These are phyloP conservation scores for Orthosia gothica DNA, from an alignment of 2,888 invertebrate species.

Conservation along the genomic window DNA sequence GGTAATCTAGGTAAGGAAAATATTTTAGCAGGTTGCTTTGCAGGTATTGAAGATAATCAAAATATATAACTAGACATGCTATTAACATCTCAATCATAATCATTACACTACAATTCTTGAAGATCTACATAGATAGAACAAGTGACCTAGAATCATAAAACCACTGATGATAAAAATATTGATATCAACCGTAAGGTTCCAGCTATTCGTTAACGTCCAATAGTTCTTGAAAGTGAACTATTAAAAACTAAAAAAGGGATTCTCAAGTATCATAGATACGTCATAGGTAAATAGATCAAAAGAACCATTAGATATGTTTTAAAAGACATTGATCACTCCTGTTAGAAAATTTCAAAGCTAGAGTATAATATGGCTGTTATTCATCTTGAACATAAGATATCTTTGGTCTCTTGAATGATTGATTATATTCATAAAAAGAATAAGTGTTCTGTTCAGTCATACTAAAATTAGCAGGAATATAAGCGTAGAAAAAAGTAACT, in stretches of 20 bases:
- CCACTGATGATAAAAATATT: background rate
- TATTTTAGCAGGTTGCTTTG: constrained; percentile 28
- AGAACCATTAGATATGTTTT: background rate
- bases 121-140: background rate
- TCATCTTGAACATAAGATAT: constrained; percentile 18
- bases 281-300: constrained; percentile 9
- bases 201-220: background rate
- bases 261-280: background rate
- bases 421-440: background rate
- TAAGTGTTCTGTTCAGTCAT: constrained; percentile 31
- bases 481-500: constrained; percentile 29
- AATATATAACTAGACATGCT: constrained; percentile 1
- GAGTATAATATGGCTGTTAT: background rate
- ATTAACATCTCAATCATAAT: constrained; percentile 4
- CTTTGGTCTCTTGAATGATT: background rate
- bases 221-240: background rate
- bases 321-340: background rate
- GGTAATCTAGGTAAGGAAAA: constrained; percentile 26
- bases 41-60: background rate
- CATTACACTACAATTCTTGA: background rate
- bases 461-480: constrained; percentile 13
- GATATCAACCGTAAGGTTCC: background rate
- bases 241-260: background rate
- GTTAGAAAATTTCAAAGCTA: constrained; percentile 2
- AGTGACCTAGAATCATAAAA: background rate